Evolutionary conservation across 2,113 vertebrate genomes (phyloP), one percentile per base, ranked within the genome.

Genomic region (Anoplopoma fimbria): DNA sequence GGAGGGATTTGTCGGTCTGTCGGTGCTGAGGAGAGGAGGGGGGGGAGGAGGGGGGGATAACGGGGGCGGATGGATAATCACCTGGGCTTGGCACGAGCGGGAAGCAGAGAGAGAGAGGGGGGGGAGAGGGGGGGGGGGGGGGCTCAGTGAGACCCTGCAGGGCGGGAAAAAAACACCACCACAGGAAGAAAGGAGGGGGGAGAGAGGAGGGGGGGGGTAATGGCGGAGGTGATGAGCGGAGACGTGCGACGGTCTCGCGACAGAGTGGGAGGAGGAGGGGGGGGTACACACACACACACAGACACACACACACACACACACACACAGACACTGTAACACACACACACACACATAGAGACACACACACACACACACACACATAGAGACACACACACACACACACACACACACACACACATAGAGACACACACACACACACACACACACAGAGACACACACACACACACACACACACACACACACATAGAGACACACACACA

Each of bases 1-100:
- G 93, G 90, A 90, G 91, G 90, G 91, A 91, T 90, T 87, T 90
- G 88, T 89, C 83, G 80, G 88, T 91, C 82, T 89, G 89, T 87
- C 81, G 85, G 86, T 89, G 74, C 82, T 51, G 75, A 81, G 74
- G 83, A 77, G 63, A 45, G 9, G 57, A 72, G 13, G 82, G 79
- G 14, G 62, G 53, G 29, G 67, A 68, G 8, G 68, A 71, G 17
- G 57, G 29, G 47, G 45, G 21, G 69, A 45, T 79, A 77, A 83
- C 21, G 21, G 80, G 73, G 83, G 77, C 60, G 84, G 83, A 85
- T 86, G 87, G 90, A 91, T 91, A 91, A 92, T 93, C 92, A 93
- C 91, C 92, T 89, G 91, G 92, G 92, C 51, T 91, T 93, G 92
- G 92, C 91, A 91, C 88, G 74, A 82, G 90, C 76, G 77, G 13